Conservation (phyloP, 1,140 invertebrate genomes). For the Brachionus manjavacas region DNA sequence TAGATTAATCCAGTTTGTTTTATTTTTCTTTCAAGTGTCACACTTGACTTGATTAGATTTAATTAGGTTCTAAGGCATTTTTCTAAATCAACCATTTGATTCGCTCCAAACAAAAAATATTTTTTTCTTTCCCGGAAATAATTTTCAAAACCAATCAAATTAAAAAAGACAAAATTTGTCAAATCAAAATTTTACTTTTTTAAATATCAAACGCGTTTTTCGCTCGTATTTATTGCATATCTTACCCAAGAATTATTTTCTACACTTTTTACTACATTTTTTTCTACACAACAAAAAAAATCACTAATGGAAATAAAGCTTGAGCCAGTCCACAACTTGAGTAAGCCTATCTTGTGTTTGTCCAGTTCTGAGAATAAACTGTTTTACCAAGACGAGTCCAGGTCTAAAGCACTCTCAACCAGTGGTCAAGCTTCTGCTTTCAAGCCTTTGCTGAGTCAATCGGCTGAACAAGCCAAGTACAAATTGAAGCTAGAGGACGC, state of each 20-base stretch:
- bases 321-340: neutral
- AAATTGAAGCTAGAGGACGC: conserved; percentile 2
- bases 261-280: neutral
- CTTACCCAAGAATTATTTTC: neutral
- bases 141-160: neutral
- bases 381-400: neutral
- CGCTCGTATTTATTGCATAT: neutral
- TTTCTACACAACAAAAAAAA: neutral
- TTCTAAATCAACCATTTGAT: neutral
- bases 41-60: conserved; percentile 40
- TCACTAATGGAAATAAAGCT: conserved; percentile 18
- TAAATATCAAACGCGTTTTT: neutral
- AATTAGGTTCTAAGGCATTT: conserved; percentile 28
- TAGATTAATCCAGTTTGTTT: conserved; percentile 35
- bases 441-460: neutral
- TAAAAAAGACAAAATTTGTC: neutral
- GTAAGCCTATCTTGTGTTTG: neutral
- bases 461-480: neutral
- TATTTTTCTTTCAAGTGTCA: conserved; percentile 34
- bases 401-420: neutral
- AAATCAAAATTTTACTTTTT: neutral
- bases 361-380: neutral
- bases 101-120: neutral
- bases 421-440: neutral
- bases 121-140: neutral